Conservation (phyloP, 1,140 invertebrate genomes). For the Trichomalopsis sarcophagae region DNA sequence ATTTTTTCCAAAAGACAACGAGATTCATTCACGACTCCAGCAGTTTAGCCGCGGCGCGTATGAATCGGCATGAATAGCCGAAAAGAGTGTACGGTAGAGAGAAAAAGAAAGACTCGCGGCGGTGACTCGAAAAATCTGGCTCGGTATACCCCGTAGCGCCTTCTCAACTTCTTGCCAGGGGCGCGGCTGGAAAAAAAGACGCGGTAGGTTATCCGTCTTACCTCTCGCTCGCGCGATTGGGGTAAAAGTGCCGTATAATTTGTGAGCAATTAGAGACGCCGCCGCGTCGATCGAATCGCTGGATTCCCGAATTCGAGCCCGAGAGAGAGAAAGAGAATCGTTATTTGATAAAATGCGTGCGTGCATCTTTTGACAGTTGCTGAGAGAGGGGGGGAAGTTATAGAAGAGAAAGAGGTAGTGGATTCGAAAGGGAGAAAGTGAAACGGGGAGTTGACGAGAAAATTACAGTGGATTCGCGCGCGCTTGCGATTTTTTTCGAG, state of each 20-base stretch:
- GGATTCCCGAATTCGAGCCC: not conserved
- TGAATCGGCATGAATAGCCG: slow-evolving; percentile 30
- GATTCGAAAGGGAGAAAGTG: not conserved
- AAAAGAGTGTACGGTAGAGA: not conserved
- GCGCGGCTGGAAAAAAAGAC: not conserved
- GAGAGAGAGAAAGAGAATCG: not conserved
- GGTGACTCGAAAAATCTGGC: slow-evolving; percentile 36
- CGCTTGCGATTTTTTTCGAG: slow-evolving; percentile 10
- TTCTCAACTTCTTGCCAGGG: slow-evolving; percentile 36
- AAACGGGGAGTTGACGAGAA: slow-evolving; percentile 60
- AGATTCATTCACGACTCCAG: not conserved
- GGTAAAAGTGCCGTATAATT: slow-evolving; percentile 66
- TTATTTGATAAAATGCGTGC: slow-evolving; percentile 15
- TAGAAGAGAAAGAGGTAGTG: not conserved
- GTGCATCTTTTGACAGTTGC: slow-evolving; percentile 69
- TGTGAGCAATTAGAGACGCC: slow-evolving; percentile 63
- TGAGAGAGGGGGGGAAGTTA: not conserved
- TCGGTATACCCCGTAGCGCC: slow-evolving; percentile 18
- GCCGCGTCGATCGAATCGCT: not conserved
- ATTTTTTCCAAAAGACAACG: not conserved
- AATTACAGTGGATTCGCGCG: slow-evolving; percentile 61
- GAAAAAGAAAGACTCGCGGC: slow-evolving; percentile 1
- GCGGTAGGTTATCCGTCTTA: not conserved
- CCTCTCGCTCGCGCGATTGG: slow-evolving; percentile 20
- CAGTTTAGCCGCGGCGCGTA: too few species aligned